phyloP scores from a whole-genome alignment of 1,140 invertebrate genomes.

The Meloidogyne chitwoodi region DNA sequence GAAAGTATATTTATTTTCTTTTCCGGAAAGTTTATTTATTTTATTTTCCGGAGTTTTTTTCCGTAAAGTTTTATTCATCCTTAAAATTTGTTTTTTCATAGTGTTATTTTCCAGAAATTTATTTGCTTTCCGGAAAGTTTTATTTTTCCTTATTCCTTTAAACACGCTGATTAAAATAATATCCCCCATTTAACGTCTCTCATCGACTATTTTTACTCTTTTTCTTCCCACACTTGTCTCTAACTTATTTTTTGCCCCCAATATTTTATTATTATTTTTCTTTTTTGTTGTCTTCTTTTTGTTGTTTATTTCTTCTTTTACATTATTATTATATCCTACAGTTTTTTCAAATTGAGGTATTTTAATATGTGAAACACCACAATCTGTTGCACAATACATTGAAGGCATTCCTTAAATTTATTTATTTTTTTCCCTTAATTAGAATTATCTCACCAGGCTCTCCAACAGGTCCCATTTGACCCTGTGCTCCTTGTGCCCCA shows the following conservation, averaged over 20 bases:
- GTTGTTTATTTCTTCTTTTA: background rate
- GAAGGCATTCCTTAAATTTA: slow-evolving; percentile 31
- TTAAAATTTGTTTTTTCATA: too few species aligned
- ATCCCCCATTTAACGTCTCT: background rate
- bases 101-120: too few species aligned
- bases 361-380: slow-evolving; percentile 50
- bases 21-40: too few species aligned
- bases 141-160: background rate
- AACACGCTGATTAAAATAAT: background rate
- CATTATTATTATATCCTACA: background rate
- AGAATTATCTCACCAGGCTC: slow-evolving; percentile 31
- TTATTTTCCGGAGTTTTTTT: too few species aligned
- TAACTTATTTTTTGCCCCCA: background rate
- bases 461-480: slow-evolving; percentile 36
- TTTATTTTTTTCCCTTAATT: background rate
- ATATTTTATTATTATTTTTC: background rate
- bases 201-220: background rate
- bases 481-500: slow-evolving; percentile 23
- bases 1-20: too few species aligned
- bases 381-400: slow-evolving; percentile 46
- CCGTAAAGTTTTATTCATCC: too few species aligned
- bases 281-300: background rate
- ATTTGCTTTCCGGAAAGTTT: too few species aligned
- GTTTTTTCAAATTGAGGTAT: background rate
- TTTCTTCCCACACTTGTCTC: background rate